phyloP scores from a whole-genome alignment of 2,797 vertebrate species.

The Melanotaenia parkinsoni region DNA sequence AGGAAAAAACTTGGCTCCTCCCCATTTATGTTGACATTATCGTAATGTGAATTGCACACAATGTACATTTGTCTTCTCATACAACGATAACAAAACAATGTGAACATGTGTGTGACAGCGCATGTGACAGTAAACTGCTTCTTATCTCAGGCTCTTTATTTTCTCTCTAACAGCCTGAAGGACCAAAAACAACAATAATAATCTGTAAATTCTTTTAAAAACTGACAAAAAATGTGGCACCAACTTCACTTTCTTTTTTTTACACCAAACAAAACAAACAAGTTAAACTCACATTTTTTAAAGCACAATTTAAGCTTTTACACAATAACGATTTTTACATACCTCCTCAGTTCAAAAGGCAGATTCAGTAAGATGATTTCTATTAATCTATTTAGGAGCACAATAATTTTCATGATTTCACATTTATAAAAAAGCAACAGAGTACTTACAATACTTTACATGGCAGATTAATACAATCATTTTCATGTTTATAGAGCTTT shows the following conservation, averaged over 20 bases:
- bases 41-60: constrained; percentile 1
- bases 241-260: neutral
- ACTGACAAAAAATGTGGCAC: neutral
- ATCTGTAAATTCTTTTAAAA: constrained; percentile 9
- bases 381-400: constrained; percentile 16
- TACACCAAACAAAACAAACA: neutral
- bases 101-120: neutral
- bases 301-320: constrained; percentile 13
- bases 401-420: constrained; percentile 3
- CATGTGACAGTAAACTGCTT: constrained; percentile 3
- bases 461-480: constrained; percentile 51
- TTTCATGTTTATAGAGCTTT: constrained; percentile 48
- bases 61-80: neutral
- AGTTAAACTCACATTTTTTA: constrained; percentile 10
- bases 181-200: neutral
- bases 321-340: constrained; percentile 12
- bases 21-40: neutral
- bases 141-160: constrained; percentile 1
- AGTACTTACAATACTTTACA: constrained; percentile 51
- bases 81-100: no score
- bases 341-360: constrained; percentile 25
- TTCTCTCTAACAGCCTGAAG: neutral
- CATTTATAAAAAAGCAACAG: constrained; percentile 32
- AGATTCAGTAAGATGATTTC: constrained; percentile 18
- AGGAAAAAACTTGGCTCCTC: neutral